Conservation (phyloP, 2,797 vertebrate species). For the Cuniculus paca region DNA sequence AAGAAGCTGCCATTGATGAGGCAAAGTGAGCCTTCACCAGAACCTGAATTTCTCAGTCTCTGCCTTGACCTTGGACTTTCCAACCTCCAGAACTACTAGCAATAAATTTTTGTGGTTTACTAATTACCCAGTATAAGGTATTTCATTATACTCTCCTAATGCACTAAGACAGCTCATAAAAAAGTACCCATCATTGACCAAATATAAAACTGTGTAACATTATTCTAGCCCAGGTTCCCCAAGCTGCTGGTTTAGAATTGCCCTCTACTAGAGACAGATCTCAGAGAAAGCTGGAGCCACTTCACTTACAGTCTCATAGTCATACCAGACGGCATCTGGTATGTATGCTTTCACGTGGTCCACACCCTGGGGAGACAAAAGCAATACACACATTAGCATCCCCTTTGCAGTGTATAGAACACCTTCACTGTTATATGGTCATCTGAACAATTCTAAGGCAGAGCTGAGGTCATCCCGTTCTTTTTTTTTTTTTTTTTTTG, state of each 20-base stretch:
- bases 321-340: slow-evolving; percentile 96
- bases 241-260: not conserved
- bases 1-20: not conserved
- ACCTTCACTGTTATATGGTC: fast-evolving
- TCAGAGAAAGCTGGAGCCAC: not conserved
- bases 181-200: not conserved
- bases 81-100: not conserved
- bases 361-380: slow-evolving; percentile 87
- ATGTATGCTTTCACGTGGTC: slow-evolving; percentile 89
- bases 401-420: not conserved
- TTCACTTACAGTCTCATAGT: slow-evolving; percentile 94
- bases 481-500: too few relatives aligned
- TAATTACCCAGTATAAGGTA: not conserved
- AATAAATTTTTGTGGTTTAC: not conserved
- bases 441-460: not conserved
- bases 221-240: not conserved
- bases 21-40: too few relatives aligned
- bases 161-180: not conserved
- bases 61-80: not conserved
- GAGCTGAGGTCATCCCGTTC: not conserved
- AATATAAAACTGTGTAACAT: not conserved
- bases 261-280: not conserved
- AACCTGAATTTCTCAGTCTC: not conserved
- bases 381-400: not conserved
- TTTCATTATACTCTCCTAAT: not conserved